Evolutionary conservation across 2,113 vertebrate species (phyloP), one percentile per base, ranked within the genome.

Genomic region (Eudorcas thomsonii): DNA sequence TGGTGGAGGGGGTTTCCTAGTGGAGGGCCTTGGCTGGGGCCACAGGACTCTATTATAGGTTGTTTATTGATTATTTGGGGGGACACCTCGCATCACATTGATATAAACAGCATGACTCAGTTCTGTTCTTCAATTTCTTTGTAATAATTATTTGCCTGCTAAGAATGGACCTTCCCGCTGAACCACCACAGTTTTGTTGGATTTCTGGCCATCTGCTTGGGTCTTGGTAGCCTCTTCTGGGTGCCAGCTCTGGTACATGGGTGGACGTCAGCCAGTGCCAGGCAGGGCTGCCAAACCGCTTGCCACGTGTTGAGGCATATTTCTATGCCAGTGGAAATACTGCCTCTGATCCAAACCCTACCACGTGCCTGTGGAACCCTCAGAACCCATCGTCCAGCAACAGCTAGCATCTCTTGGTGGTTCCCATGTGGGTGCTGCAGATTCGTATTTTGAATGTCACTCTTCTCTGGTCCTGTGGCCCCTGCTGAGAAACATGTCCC

Each of bases 221-320:
- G 28, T 67, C 5, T 26, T 17, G 10, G 10, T n/a, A 1, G 30
- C 1, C 5, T 30, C 17, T 13, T 83, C 81, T 55, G 14, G 4
- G 15, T 11, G 33, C 11, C 17, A 15, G 11, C 13, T 43, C 3
- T 14, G 2, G 7, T 0, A 4, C 2, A 2, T 10, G 33, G 8
- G 17, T 15, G 60, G 25, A 23, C 13, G 5, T 39, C 11, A 43
- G 21, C 36, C 14, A 59, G 25, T 82, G 52, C 6, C 74, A 62
- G 83, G 17, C 4, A 28, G 11, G 19, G 5, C 2, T 48, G 16
- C 7, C 21, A 33, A 85, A 21, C 26, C 17, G 5, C 25, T 25
- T 48, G 36, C 54, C 48, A 71, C 48, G 5, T 39, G 15, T 12
- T 16, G 28, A 39, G 14, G 83, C 2, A 3, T 2, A 26, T 30